Conservation (phyloP, 1,140 invertebrate species). For the Caligus rogercresseyi region DNA sequence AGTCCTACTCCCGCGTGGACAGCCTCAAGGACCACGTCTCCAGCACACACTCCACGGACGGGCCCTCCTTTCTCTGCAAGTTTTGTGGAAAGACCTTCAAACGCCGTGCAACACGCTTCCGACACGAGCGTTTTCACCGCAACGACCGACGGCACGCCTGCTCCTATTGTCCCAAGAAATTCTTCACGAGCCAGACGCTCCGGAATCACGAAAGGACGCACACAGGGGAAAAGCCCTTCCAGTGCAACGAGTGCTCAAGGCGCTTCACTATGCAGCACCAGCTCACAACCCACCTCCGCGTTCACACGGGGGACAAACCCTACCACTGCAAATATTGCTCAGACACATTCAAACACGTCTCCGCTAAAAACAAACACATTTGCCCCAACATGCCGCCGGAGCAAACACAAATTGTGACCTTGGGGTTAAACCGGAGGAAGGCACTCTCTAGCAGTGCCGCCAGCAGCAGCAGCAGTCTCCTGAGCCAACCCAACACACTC, state of each 20-base stretch:
- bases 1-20: constrained; percentile 24
- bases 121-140: constrained; percentile 24
- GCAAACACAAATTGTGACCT: not conserved
- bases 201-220: constrained; percentile 25
- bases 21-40: constrained; percentile 21
- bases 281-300: constrained; percentile 28
- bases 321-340: constrained; percentile 28
- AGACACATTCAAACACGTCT: constrained; percentile 13
- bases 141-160: constrained; percentile 24
- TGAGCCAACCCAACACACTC: no score
- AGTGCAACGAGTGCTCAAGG: constrained; percentile 20
- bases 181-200: constrained; percentile 24
- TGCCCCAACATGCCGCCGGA: not conserved
- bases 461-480: not conserved
- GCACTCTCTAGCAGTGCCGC: not conserved
- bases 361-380: constrained; percentile 15
- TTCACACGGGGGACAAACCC: constrained; percentile 31
- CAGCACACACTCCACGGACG: not conserved
- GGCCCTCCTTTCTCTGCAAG: constrained; percentile 21
- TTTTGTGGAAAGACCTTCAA: constrained; percentile 23
- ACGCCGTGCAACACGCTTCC: not conserved
- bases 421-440: not conserved
- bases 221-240: constrained; percentile 25
- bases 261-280: constrained; percentile 23
- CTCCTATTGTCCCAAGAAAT: constrained; percentile 23